Evolutionary conservation across 1,140 invertebrate genomes (phyloP), one percentile per base, ranked within the genome.

Genomic region (Orussus abietinus): DNA sequence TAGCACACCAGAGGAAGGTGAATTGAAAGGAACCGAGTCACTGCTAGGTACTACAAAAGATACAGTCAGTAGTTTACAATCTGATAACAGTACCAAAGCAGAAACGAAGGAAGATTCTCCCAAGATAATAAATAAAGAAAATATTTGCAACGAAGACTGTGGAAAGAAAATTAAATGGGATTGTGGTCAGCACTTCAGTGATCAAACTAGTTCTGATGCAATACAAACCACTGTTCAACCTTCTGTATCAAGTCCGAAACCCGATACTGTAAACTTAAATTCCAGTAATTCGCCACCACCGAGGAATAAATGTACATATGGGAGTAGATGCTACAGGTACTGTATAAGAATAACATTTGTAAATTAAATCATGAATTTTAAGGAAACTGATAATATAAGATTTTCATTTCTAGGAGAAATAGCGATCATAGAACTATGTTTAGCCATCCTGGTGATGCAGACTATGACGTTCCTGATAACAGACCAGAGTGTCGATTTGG

Each of bases 401-500:
- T 14, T 43, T 39, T 18, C 35, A 47, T 42, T 57, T 47, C 12
- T 28, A 77, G 75, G 33, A 66, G 57, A 57, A 76, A 66, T 63
- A 17, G 48, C n/a, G 43, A 61, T n/a, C 75, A 77, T 35, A 69
- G 59, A 49, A 39, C 29, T 15, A 40, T 54, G 38, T 76, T 60
- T 28, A 69, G 68, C 53, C 75, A 77, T 54, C 68, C 68, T 18
- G 63, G 73, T 4, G 80, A 82, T 63, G 18, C 57, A 5, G 79
- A 79, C 53, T 81, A 75, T 41, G 54, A 69, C 6, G 20, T 47
- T 9, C 57, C 69, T 26, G 75, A 78, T 47, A 45, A 67, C 21
- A 65, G 73, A 31, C 67, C 75, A 5, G 61, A 74, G 39, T 80
- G 79, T 61, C 62, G 62, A 12, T 79, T 75, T 46, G 78, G 79